Base-by-base conservation (phyloP, 2,888 invertebrate species). In the Trypoxylon attenuatum region DNA sequence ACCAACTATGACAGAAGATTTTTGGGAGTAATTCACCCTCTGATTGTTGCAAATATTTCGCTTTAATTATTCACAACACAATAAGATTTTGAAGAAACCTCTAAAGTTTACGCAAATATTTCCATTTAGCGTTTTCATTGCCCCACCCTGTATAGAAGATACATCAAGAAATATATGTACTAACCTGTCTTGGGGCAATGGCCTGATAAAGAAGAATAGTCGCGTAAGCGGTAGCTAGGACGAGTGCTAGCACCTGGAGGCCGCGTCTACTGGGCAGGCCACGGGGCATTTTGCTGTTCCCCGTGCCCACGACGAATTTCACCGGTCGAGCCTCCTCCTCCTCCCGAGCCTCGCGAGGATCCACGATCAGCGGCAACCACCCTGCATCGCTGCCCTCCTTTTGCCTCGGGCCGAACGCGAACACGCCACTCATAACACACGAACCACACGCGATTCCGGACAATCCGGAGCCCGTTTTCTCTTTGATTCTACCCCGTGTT, bases 191-290 rank as follows among this genome's bases (percentile, higher is more conserved):
- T 63, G 90, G 89, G 79, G 89, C 90, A 71, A 89, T 89, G 74
- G 90, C 89, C 87, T 91, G 91, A 82, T 91, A 91, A 77, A 91
- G 88, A 71, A 91, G 88, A 71, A 91, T 87, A 75, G 91, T 91
- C 81, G 90, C 90, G 80, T 91, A 91, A 70, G 90, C 90, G 76
- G 91, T 87, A 71, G 89, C 88, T 74, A 90, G 87, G 69, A 88
- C 83, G 78, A 89, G 84, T 55, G 85, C 87, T 73, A 88, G 80
- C 60, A 87, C 87, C 82, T 88, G 88, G 23, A 88, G 84, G 76
- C 84, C 84, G 63, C 88, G 82, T 80, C 86, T 84, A 68, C 81
- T 83, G 69, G 84, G 82, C 79, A 86, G 25, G 22, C 64, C 58
- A 50, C 76, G 77, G 55, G 76, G 60, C 71, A 76, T 76, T 60